A percentile compares a stretch with the other conserved stretches of the same genome.
Conservation (phyloP, 2,113 vertebrate genomes). For the Neogale vison region DNA sequence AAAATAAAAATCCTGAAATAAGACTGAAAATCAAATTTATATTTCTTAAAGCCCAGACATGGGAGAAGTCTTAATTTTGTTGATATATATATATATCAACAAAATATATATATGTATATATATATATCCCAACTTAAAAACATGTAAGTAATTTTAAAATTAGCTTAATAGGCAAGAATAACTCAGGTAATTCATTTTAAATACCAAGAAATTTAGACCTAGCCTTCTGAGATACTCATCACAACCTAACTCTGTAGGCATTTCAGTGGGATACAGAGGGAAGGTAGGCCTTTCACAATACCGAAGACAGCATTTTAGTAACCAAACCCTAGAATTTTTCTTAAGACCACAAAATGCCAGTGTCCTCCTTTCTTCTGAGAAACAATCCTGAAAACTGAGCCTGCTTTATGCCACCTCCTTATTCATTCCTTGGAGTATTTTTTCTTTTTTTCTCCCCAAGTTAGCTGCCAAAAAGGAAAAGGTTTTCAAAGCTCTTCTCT, state of each 20-base stretch:
- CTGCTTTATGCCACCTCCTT: background rate
- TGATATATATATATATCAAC: background rate
- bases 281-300: background rate
- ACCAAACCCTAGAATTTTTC: background rate
- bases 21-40: conserved; percentile 35
- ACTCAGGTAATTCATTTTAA: background rate
- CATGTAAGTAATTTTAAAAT: background rate
- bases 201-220: background rate
- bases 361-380: background rate
- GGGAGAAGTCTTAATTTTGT: background rate
- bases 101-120: too few species aligned
- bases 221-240: background rate
- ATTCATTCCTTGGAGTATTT: background rate
- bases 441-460: background rate
- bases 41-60: conserved; percentile 26
- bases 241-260: background rate
- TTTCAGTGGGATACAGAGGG: background rate
- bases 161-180: conserved; percentile 13
- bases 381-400: background rate
- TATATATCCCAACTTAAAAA: background rate
- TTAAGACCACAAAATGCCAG: background rate
- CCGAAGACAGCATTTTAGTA: background rate
- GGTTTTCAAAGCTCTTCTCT: background rate
- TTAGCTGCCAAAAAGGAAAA: background rate
- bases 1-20: conserved; percentile 59